Percentiles rank a stretch among this genome's conserved stretches.
Evolutionary conservation across 2,113 vertebrate species (phyloP).

Genomic region (Channa argus): DNA sequence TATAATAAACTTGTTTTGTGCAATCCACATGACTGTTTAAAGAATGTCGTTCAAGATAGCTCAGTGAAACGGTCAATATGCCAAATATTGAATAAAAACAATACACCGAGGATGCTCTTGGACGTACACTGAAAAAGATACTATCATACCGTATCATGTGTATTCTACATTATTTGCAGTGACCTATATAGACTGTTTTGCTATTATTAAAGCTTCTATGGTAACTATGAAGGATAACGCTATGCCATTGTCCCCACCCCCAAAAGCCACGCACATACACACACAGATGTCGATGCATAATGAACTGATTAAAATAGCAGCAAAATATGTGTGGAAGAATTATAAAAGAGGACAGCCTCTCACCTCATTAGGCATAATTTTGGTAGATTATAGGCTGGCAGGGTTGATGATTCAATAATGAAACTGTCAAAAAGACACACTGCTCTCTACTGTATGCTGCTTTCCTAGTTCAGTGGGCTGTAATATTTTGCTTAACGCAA

Average conservation of each 20-base stretch:
- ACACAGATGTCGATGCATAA: constrained; percentile 9
- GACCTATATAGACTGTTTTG: constrained; percentile 28
- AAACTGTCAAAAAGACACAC: constrained; percentile 55
- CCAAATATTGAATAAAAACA: background rate
- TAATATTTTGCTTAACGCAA: constrained; percentile 25
- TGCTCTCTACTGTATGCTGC: constrained; percentile 15
- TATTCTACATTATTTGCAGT: background rate
- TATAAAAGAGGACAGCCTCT: constrained; percentile 39
- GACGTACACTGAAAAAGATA: background rate
- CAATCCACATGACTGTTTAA: constrained; percentile 17
- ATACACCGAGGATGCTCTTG: background rate
- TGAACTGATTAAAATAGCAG: constrained; percentile 58
- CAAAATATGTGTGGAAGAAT: constrained; percentile 38
- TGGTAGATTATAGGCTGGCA: constrained; percentile 48
- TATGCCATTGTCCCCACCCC: background rate
- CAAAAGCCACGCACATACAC: background rate
- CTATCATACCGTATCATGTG: background rate
- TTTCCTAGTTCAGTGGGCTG: constrained; percentile 33
- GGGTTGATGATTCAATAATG: constrained; percentile 54
- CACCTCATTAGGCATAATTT: constrained; percentile 57
- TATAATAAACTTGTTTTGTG: constrained; percentile 58
- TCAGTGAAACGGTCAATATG: constrained; percentile 17
- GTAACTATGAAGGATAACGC: background rate
- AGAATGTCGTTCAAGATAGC: background rate
- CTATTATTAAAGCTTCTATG: constrained; percentile 21